A percentile compares a stretch with the other conserved stretches of the same genome.
Conservation (phyloP, 2,888 invertebrate species). For the Aelia acuminata region DNA sequence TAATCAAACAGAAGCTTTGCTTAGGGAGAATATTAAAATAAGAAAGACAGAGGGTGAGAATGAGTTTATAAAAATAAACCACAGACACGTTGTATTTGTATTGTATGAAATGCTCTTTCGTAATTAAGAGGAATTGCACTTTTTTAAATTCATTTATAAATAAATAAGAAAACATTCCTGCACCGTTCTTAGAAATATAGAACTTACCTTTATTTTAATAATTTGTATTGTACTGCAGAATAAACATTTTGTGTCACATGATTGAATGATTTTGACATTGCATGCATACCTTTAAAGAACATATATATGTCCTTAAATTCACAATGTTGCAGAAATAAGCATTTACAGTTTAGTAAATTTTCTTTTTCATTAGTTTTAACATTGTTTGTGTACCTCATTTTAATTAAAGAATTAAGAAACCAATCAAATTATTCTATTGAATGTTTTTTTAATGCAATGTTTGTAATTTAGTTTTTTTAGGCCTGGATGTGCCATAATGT, state of each 20-base stretch:
- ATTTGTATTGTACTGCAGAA: not conserved
- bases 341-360: not conserved
- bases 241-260: not conserved
- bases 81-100: slow-evolving; percentile 8
- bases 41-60: slow-evolving; percentile 52
- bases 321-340: not conserved
- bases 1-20: slow-evolving; percentile 57
- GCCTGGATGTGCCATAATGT: slow-evolving; percentile 43
- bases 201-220: not conserved
- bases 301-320: not conserved
- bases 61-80: slow-evolving; percentile 8
- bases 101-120: slow-evolving; percentile 47
- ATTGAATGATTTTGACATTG: not conserved
- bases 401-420: not conserved
- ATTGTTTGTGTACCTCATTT: not conserved
- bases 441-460: not conserved
- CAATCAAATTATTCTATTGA: not conserved
- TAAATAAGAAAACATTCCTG: slow-evolving; percentile 1
- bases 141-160: slow-evolving; percentile 7
- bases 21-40: not conserved
- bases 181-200: not conserved
- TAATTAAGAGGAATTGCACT: slow-evolving; percentile 14
- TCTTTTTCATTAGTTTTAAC: not conserved
- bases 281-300: not conserved
- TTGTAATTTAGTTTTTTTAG: slow-evolving; percentile 4